Conservation (phyloP, 2,113 vertebrate genomes). For the Percopsis transmontana region DNA sequence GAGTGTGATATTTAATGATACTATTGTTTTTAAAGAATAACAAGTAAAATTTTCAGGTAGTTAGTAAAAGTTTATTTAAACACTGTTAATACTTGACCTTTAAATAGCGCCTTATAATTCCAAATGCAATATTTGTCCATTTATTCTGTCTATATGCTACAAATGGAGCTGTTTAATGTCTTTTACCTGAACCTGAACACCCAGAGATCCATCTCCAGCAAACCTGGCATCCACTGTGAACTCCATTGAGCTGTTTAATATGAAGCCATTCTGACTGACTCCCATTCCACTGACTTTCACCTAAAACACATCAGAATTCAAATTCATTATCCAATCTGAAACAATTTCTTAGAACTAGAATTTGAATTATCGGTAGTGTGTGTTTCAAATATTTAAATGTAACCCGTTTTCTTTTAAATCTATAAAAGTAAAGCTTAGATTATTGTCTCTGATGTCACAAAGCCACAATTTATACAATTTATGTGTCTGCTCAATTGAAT, state of each 20-base stretch:
- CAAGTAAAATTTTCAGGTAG: neutral
- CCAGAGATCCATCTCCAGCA: constrained; percentile 80
- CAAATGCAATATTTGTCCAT: neutral
- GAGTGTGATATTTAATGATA: neutral
- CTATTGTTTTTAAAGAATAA: neutral
- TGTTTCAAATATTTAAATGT: no score
- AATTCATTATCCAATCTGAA: neutral
- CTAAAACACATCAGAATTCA: neutral
- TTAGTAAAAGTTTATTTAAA: neutral
- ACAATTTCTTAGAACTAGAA: no score
- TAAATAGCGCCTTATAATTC: neutral
- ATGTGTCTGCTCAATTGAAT: neutral
- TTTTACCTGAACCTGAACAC: constrained; percentile 82
- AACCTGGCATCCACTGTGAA: constrained; percentile 83
- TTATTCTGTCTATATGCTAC: neutral
- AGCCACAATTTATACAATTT: no score
- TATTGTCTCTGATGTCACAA: neutral
- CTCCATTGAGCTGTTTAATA: constrained; percentile 79
- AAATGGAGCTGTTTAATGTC: neutral
- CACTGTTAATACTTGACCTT: neutral
- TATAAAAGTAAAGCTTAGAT: neutral
- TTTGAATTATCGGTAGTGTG: neutral
- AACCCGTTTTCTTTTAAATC: neutral
- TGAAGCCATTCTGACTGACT: constrained; percentile 79
- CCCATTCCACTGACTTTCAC: constrained; percentile 67